phyloP scores from a whole-genome alignment of 1,140 invertebrate species.

The Xylocopa sonorina region DNA sequence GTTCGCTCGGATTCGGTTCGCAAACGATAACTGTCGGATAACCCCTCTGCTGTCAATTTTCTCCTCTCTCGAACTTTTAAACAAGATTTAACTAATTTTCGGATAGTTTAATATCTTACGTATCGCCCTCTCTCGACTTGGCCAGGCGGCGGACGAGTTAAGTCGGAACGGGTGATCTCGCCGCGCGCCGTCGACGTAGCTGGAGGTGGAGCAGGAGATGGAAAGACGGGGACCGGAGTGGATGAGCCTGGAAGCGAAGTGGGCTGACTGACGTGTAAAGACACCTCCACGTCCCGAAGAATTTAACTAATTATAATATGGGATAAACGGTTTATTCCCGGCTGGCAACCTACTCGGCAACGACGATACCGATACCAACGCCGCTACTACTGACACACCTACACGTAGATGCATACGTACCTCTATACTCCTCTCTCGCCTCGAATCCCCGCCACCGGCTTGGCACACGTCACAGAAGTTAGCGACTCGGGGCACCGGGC shows the following conservation, averaged over 20 bases:
- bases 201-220: slow-evolving; percentile 20
- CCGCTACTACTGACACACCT: slow-evolving; percentile 44
- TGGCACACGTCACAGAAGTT: slow-evolving; percentile 77
- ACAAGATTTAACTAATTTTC: slow-evolving; percentile 81
- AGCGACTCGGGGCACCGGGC: slow-evolving; percentile 70
- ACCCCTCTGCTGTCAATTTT: slow-evolving; percentile 62
- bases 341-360: slow-evolving; percentile 78
- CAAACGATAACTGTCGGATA: too few species aligned
- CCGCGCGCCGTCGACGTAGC: slow-evolving; percentile 45
- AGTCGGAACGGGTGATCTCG: slow-evolving; percentile 77
- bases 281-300: slow-evolving; percentile 82
- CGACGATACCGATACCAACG: slow-evolving; percentile 77
- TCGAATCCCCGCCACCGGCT: slow-evolving; percentile 65
- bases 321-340: slow-evolving; percentile 82
- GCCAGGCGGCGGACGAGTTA: slow-evolving; percentile 78
- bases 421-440: slow-evolving; percentile 45
- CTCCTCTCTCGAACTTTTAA: slow-evolving; percentile 76
- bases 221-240: slow-evolving; percentile 63
- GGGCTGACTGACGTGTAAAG: slow-evolving; percentile 82
- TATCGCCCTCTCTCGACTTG: slow-evolving; percentile 62
- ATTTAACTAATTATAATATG: slow-evolving; percentile 83
- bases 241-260: slow-evolving; percentile 81
- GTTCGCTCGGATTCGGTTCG: too few species aligned
- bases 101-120: slow-evolving; percentile 80
- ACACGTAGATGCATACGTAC: too few species aligned